These are phyloP conservation scores for Drosophila atripex DNA, from an alignment of 2,888 invertebrate species.

Conservation along the genomic window DNA sequence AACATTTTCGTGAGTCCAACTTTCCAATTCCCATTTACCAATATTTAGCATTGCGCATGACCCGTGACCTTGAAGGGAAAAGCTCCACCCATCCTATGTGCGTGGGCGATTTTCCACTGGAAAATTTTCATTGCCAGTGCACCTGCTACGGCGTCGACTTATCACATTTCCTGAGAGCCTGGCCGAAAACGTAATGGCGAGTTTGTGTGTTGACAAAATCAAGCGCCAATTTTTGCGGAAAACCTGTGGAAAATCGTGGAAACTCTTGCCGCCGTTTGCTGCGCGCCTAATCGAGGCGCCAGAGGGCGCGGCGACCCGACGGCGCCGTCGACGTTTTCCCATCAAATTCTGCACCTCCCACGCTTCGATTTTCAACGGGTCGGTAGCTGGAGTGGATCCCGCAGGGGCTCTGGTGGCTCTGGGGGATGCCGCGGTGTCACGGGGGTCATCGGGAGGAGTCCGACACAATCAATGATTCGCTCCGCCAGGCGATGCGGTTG, in stretches of 20 bases:
- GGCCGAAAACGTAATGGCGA: slow-evolving; percentile 77
- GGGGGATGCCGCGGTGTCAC: neutral
- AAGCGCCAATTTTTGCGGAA: slow-evolving; percentile 63
- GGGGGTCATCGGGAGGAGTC: slow-evolving; percentile 9
- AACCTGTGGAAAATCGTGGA: slow-evolving; percentile 12
- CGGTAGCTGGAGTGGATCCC: slow-evolving; percentile 8
- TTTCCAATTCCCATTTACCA: slow-evolving; percentile 20
- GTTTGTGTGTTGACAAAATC: slow-evolving; percentile 75
- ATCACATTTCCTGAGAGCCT: slow-evolving; percentile 62
- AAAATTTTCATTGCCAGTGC: slow-evolving; percentile 18
- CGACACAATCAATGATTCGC: slow-evolving; percentile 73
- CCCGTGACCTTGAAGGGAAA: slow-evolving; percentile 74
- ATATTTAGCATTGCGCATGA: slow-evolving; percentile 70
- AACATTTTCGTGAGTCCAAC: slow-evolving; percentile 45
- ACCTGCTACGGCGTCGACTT: slow-evolving; percentile 13
- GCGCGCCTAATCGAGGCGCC: slow-evolving; percentile 79
- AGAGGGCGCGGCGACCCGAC: slow-evolving; percentile 75
- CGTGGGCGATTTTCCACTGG: slow-evolving; percentile 23
- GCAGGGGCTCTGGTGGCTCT: slow-evolving; percentile 7
- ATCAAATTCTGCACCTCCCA: slow-evolving; percentile 19
- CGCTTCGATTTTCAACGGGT: slow-evolving; percentile 16
- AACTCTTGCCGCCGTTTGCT: slow-evolving; percentile 34
- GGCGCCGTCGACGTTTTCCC: slow-evolving; percentile 74
- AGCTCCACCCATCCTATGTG: slow-evolving; percentile 11
- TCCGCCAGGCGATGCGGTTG: slow-evolving; percentile 66